phyloP scores from a whole-genome alignment of 2,797 vertebrate species.

The Novumbra hubbsi region DNA sequence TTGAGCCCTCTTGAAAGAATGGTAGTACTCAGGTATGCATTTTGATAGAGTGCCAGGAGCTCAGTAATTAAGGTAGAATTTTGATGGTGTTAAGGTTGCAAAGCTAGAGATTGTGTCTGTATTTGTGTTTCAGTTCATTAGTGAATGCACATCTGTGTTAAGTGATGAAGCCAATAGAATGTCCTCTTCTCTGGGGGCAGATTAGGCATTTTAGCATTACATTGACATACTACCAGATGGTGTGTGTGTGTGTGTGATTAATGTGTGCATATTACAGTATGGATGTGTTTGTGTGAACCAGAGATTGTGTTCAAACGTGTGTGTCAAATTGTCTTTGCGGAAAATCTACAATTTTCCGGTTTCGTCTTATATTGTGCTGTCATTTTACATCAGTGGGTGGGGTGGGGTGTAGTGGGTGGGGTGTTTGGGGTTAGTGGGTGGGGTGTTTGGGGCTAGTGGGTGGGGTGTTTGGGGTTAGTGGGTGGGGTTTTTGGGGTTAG shows the following conservation, averaged over 20 bases:
- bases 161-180: conserved; percentile 29
- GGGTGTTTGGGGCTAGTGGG: background rate
- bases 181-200: conserved; percentile 43
- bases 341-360: too few relatives aligned
- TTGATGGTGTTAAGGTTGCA: conserved; percentile 25
- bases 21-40: too few relatives aligned
- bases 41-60: background rate
- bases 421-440: background rate
- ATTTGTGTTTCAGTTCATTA: conserved; percentile 15
- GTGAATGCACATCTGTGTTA: conserved; percentile 37
- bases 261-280: background rate
- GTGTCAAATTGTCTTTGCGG: background rate
- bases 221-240: conserved; percentile 54
- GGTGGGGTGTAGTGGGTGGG: background rate
- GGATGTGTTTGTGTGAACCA: too few relatives aligned
- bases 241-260: conserved; percentile 29
- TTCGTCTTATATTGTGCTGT: background rate
- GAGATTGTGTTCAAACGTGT: background rate
- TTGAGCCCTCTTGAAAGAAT: too few relatives aligned
- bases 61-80: conserved; percentile 30
- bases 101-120: conserved; percentile 29
- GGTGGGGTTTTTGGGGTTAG: background rate
- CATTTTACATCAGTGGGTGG: background rate
- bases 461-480: background rate
- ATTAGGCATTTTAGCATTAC: conserved; percentile 55